These are phyloP conservation scores for Spicauda simplicius DNA, from an alignment of 2,888 invertebrate genomes.

Conservation along the genomic window DNA sequence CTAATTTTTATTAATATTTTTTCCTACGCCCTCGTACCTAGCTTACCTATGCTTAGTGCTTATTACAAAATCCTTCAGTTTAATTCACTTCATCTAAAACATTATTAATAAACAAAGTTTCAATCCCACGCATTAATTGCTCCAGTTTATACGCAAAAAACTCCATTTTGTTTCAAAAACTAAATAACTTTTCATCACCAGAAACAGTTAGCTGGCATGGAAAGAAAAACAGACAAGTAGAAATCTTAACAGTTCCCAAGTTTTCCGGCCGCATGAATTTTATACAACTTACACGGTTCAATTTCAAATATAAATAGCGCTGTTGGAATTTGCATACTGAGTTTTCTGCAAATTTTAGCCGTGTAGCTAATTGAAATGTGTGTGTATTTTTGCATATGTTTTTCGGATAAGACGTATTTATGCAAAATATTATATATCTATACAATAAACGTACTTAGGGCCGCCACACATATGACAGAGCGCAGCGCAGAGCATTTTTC, in stretches of 20 bases:
- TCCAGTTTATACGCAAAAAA: background rate
- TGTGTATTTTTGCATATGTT: too few relatives aligned
- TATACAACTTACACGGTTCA: constrained; percentile 13
- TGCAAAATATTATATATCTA: too few relatives aligned
- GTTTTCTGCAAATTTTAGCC: background rate
- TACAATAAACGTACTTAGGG: too few relatives aligned
- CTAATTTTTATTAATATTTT: too few relatives aligned
- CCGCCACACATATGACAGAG: too few relatives aligned
- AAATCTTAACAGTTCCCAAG: constrained; percentile 10
- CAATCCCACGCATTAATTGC: background rate
- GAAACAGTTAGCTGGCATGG: constrained; percentile 1
- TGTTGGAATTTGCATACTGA: constrained; percentile 11
- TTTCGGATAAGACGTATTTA: too few relatives aligned
- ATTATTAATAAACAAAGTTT: too few relatives aligned
- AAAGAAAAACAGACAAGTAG: constrained; percentile 10
- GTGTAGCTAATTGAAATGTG: background rate
- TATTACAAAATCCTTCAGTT: too few relatives aligned
- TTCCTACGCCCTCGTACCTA: too few relatives aligned
- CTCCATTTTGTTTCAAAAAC: background rate
- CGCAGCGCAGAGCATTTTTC: too few relatives aligned
- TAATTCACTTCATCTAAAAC: too few relatives aligned
- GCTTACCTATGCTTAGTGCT: too few relatives aligned
- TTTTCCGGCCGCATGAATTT: constrained; percentile 13
- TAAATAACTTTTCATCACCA: constrained; percentile 2
- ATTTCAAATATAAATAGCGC: constrained; percentile 17